A percentile compares a stretch with the other conserved stretches of the same genome.
Conservation (phyloP, 2,888 invertebrate genomes). For the Hirtodrosophila trivittata region DNA sequence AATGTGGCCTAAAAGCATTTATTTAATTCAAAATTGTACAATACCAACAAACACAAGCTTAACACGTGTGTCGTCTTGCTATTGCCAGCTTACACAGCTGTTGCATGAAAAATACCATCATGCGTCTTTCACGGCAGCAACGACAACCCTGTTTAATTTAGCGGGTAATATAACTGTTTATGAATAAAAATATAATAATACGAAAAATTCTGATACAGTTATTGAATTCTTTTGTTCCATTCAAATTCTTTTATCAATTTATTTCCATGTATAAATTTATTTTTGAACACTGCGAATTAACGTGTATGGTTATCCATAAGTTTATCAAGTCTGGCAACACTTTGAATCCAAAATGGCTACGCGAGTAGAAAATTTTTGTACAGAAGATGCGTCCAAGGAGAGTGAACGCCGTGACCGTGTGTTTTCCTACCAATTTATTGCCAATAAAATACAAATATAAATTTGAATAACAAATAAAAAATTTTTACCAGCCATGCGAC, state of each 20-base stretch:
- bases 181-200: background rate
- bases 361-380: conserved; percentile 78
- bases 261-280: background rate
- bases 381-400: conserved; percentile 80
- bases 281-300: conserved; percentile 30
- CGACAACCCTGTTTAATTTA: conserved; percentile 10
- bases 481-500: conserved; percentile 30
- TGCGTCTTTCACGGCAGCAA: background rate
- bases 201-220: too few species aligned
- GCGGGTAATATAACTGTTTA: background rate
- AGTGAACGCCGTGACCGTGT: conserved; percentile 74
- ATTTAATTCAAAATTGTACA: conserved; percentile 24
- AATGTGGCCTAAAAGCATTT: conserved; percentile 52
- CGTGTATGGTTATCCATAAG: conserved; percentile 29
- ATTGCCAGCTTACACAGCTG: conserved; percentile 42
- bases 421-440: conserved; percentile 59
- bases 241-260: background rate
- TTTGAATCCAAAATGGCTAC: conserved; percentile 79
- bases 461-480: conserved; percentile 59
- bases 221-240: too few species aligned
- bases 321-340: conserved; percentile 39
- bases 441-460: conserved; percentile 61
- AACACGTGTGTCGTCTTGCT: conserved; percentile 47
- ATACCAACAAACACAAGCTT: conserved; percentile 1
- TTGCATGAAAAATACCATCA: conserved; percentile 18